A percentile compares a stretch with the other conserved stretches of the same genome.
Evolutionary conservation across 2,113 vertebrate genomes (phyloP).

Genomic region (Saimiri boliviensis): DNA sequence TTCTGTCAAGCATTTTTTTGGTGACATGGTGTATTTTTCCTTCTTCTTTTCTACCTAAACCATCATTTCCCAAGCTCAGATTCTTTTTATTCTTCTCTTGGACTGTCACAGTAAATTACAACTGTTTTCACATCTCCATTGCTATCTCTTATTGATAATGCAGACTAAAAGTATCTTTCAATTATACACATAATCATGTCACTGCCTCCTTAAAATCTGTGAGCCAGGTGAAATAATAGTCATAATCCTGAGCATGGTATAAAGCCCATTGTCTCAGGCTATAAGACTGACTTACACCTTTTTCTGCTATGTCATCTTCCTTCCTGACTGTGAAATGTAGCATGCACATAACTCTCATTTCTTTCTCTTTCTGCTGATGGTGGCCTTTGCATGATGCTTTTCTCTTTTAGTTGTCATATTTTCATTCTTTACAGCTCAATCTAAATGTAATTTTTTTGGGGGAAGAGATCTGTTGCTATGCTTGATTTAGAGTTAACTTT

Average conservation of each 20-base stretch:
- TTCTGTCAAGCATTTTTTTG: neutral
- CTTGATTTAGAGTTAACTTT: neutral
- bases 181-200: neutral
- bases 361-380: neutral
- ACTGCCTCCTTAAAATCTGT: neutral
- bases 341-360: neutral
- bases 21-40: neutral
- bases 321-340: neutral
- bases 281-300: neutral
- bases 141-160: neutral
- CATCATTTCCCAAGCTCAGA: neutral
- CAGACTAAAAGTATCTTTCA: neutral
- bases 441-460: neutral
- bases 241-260: neutral
- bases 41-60: neutral
- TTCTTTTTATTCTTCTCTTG: neutral
- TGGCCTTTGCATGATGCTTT: neutral
- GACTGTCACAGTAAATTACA: neutral
- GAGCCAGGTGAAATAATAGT: neutral
- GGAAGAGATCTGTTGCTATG: neutral
- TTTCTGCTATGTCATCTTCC: neutral
- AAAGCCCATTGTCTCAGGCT: neutral
- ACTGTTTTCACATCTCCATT: neutral
- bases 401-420: neutral
- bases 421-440: neutral